phyloP scores from a whole-genome alignment of 23 tunicate genomes.

The Aplidium turbinatum region DNA sequence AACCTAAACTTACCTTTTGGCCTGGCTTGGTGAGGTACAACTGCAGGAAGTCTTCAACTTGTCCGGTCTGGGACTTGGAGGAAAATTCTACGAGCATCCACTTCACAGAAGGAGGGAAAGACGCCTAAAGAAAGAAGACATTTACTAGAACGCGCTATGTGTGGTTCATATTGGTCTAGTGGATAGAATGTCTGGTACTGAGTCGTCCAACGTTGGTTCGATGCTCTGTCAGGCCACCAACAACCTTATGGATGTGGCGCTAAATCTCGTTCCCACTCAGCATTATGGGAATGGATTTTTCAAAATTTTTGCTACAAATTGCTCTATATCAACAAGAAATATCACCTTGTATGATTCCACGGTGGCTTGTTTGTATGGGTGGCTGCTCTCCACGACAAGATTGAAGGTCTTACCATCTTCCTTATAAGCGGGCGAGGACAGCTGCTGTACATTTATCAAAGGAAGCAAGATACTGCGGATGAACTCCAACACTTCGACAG shows the following conservation, averaged over 20 bases:
- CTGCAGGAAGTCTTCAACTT: constrained; percentile 62
- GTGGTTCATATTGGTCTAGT: too few relatives aligned
- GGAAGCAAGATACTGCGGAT: constrained; percentile 59
- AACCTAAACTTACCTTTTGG: not conserved
- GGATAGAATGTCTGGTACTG: too few relatives aligned
- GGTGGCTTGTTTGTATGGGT: constrained; percentile 64
- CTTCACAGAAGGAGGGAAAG: constrained; percentile 55
- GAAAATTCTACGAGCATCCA: constrained; percentile 66
- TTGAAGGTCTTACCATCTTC: constrained; percentile 26
- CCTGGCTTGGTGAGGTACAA: constrained; percentile 19
- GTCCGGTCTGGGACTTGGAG: constrained; percentile 58
- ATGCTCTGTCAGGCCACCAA: too few relatives aligned
- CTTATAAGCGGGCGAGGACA: constrained; percentile 3
- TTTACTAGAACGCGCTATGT: too few relatives aligned
- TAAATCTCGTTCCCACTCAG: too few relatives aligned
- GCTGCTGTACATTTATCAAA: constrained; percentile 44
- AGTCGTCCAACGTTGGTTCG: too few relatives aligned
- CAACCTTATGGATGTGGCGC: too few relatives aligned
- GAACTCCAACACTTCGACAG: constrained; percentile 64
- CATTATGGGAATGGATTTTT: not conserved
- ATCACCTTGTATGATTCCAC: constrained; percentile 54
- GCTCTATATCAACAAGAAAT: not conserved
- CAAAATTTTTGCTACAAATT: not conserved
- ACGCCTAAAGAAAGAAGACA: too few relatives aligned
- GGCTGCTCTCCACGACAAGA: constrained; percentile 63